phyloP scores from a whole-genome alignment of 2,888 invertebrate species.

The Sinhomidia bicolor region DNA sequence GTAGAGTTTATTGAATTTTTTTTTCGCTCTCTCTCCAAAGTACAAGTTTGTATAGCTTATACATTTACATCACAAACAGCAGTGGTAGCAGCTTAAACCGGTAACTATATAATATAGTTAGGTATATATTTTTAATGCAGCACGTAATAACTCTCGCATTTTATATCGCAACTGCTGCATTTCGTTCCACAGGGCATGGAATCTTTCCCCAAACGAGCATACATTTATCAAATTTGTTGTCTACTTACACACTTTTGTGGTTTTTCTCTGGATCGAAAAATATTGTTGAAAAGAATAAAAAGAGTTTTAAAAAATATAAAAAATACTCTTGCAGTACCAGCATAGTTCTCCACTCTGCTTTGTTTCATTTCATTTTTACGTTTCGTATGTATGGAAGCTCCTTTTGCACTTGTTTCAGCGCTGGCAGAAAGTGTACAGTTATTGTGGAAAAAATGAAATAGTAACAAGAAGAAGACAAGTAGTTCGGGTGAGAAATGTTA shows the following conservation, averaged over 20 bases:
- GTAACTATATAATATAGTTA: too few species aligned
- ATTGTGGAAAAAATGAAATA: too few species aligned
- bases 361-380: neutral
- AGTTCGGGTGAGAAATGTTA: too few species aligned
- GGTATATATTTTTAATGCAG: neutral
- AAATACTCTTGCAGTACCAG: neutral
- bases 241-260: constrained; percentile 29
- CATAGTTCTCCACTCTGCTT: neutral
- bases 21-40: neutral
- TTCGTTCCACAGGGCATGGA: constrained; percentile 20
- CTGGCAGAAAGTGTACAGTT: too few species aligned
- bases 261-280: constrained; percentile 41
- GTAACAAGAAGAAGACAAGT: too few species aligned
- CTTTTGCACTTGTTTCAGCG: neutral
- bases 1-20: constrained; percentile 51
- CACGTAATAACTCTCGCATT: neutral
- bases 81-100: too few species aligned
- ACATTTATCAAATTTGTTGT: constrained; percentile 45
- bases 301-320: constrained; percentile 13
- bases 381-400: neutral
- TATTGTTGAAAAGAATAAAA: neutral
- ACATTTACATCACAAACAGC: too few species aligned
- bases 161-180: neutral
- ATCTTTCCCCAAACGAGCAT: constrained; percentile 5
- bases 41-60: neutral